Conservation (phyloP, 2,888 invertebrate genomes). For the Nysson spinosus region DNA sequence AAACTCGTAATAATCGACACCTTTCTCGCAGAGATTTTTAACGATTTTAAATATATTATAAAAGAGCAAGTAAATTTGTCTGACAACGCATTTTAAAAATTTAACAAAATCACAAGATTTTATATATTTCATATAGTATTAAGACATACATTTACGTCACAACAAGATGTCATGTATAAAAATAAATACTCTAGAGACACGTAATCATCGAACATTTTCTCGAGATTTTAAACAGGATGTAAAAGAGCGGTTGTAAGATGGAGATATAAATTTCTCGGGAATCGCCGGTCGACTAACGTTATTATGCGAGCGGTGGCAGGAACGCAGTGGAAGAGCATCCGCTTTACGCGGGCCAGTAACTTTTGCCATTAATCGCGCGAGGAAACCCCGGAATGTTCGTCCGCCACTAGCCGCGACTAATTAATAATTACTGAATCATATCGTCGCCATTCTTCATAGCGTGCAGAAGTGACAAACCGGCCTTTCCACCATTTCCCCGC, state of each 20-base stretch:
- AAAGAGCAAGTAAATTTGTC: too few relatives aligned
- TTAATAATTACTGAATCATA: slow-evolving; percentile 50
- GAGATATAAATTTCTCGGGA: slow-evolving; percentile 29
- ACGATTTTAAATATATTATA: too few relatives aligned
- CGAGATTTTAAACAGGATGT: neutral
- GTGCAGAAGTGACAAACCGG: slow-evolving; percentile 9
- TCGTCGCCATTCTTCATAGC: slow-evolving; percentile 30
- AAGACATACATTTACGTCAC: too few relatives aligned
- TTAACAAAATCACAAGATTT: too few relatives aligned
- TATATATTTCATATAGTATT: too few relatives aligned
- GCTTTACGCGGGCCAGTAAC: slow-evolving; percentile 31
- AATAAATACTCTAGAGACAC: too few relatives aligned
- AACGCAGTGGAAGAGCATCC: slow-evolving; percentile 30
- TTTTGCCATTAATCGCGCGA: slow-evolving; percentile 49
- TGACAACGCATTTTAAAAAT: too few relatives aligned
- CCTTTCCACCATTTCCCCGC: too few relatives aligned
- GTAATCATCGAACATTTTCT: neutral
- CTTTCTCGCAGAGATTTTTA: too few relatives aligned
- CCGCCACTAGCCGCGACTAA: slow-evolving; percentile 34
- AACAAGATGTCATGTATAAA: too few relatives aligned
- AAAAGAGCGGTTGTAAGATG: slow-evolving; percentile 11
- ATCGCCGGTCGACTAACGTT: slow-evolving; percentile 22
- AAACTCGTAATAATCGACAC: too few relatives aligned
- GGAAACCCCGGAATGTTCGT: slow-evolving; percentile 13
- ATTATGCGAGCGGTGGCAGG: slow-evolving; percentile 35